Percentiles rank a stretch among this genome's conserved stretches.
Evolutionary conservation across 2,888 invertebrate genomes (phyloP).

Genomic region (Escarpia spicata): DNA sequence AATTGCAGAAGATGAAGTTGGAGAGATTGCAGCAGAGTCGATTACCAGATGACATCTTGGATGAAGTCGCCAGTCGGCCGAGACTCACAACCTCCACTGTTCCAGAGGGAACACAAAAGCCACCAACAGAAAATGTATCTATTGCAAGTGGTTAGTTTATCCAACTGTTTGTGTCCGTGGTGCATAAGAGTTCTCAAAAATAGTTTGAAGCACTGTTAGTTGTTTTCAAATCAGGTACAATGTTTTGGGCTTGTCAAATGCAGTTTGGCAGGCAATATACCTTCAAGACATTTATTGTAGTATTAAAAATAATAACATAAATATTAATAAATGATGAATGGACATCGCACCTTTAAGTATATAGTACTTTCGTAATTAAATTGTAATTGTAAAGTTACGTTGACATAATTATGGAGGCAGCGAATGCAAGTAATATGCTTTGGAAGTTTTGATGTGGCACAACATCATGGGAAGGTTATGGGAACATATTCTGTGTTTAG

Average conservation of each 20-base stretch:
- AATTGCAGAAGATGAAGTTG: not conserved
- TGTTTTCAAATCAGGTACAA: not conserved
- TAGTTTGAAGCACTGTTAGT: not conserved
- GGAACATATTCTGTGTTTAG: not conserved
- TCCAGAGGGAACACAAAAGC: not conserved
- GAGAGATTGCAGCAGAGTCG: constrained; percentile 6
- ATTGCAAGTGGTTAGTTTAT: not conserved
- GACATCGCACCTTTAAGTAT: too few species aligned
- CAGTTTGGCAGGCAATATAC: too few species aligned
- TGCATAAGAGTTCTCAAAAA: not conserved
- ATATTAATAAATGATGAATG: too few species aligned
- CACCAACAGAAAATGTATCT: not conserved
- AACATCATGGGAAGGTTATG: not conserved
- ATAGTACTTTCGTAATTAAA: too few species aligned
- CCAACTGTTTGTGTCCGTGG: not conserved
- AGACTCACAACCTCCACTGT: not conserved
- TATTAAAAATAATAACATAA: too few species aligned
- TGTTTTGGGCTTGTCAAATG: not conserved
- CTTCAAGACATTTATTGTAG: too few species aligned
- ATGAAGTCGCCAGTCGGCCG: not conserved
- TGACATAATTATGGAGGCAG: too few species aligned
- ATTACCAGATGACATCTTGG: not conserved
- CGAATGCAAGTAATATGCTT: too few species aligned
- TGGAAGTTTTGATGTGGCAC: too few species aligned
- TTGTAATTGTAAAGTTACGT: too few species aligned